Evolutionary conservation across 2,888 invertebrate genomes (phyloP).

Genomic region (Drosophila putrida): DNA sequence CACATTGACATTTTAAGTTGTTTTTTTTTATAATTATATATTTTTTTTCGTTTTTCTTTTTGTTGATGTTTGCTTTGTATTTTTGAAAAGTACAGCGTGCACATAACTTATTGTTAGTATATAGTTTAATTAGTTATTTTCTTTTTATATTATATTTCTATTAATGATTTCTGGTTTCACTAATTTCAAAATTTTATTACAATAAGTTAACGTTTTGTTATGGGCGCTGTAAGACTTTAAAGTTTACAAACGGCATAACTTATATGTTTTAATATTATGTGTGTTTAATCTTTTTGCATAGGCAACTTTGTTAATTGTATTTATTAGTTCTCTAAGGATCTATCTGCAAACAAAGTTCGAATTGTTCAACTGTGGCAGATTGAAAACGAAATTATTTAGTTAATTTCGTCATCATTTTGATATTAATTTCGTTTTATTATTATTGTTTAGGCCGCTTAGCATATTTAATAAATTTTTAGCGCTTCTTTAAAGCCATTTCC

Average conservation of each 20-base stretch:
- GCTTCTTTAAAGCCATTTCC: conserved; percentile 60
- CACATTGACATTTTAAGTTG: conserved; percentile 72
- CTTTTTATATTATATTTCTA: conserved; percentile 17
- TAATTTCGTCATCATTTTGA: conserved; percentile 30
- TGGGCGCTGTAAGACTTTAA: conserved; percentile 40
- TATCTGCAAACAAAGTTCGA: conserved; percentile 46
- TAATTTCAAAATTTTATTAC: conserved; percentile 52
- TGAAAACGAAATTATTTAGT: conserved; percentile 60
- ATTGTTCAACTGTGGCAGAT: conserved; percentile 55
- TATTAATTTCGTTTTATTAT: conserved; percentile 34
- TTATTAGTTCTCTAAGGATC: conserved; percentile 54
- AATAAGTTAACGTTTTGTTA: conserved; percentile 74
- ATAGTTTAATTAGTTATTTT: conserved; percentile 55
- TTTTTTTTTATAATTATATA: conserved; percentile 39
- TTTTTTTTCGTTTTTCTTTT: conserved; percentile 30
- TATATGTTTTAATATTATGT: conserved; percentile 29
- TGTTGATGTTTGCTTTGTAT: conserved; percentile 54
- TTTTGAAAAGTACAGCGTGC: conserved; percentile 78
- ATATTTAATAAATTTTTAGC: conserved; percentile 61
- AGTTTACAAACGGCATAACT: conserved; percentile 48
- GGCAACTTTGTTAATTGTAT: conserved; percentile 59
- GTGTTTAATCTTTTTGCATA: conserved; percentile 60
- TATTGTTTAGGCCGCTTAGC: conserved; percentile 69
- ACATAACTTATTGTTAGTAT: conserved; percentile 65
- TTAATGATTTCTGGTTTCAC: conserved; percentile 39